phyloP scores from a whole-genome alignment of 2,888 invertebrate species.

The Rotaria socialis region DNA sequence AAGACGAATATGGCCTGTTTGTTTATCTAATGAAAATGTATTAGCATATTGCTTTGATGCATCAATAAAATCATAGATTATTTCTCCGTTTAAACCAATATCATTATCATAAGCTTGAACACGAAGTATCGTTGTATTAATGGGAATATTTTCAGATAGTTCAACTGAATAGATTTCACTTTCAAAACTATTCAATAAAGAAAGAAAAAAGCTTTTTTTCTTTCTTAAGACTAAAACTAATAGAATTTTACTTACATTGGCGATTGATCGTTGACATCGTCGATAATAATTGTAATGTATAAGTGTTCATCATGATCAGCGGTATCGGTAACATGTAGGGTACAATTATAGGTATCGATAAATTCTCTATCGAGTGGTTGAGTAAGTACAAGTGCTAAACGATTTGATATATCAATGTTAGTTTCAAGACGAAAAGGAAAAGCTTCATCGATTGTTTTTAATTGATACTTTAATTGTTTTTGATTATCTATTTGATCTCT shows the following conservation, averaged over 20 bases:
- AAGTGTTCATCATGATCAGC: slow-evolving; percentile 4
- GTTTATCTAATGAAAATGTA: not conserved
- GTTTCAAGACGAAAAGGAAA: slow-evolving; percentile 31
- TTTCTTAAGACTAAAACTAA: not conserved
- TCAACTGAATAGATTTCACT: slow-evolving; percentile 15
- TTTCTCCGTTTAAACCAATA: slow-evolving; percentile 10
- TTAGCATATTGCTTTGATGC: not conserved
- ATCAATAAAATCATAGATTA: slow-evolving; percentile 15
- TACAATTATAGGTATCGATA: slow-evolving; percentile 26
- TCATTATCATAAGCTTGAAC: slow-evolving; percentile 6
- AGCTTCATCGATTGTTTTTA: not conserved
- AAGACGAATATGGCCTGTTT: not conserved
- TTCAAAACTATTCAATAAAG: not conserved
- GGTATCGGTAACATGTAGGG: slow-evolving; percentile 5
- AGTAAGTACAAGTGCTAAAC: slow-evolving; percentile 31
- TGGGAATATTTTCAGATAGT: not conserved
- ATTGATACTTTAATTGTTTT: slow-evolving; percentile 24
- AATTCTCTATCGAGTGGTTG: not conserved
- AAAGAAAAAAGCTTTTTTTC: not conserved
- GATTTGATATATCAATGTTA: not conserved
- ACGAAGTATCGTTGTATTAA: not conserved
- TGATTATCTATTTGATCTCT: slow-evolving; percentile 19
- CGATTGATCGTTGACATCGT: slow-evolving; percentile 30
- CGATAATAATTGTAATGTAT: not conserved
- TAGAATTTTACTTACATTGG: not conserved